Percentiles rank a stretch among this genome's conserved stretches.
Conservation (phyloP, 2,888 invertebrate species). For the Campopleginae sp. region DNA sequence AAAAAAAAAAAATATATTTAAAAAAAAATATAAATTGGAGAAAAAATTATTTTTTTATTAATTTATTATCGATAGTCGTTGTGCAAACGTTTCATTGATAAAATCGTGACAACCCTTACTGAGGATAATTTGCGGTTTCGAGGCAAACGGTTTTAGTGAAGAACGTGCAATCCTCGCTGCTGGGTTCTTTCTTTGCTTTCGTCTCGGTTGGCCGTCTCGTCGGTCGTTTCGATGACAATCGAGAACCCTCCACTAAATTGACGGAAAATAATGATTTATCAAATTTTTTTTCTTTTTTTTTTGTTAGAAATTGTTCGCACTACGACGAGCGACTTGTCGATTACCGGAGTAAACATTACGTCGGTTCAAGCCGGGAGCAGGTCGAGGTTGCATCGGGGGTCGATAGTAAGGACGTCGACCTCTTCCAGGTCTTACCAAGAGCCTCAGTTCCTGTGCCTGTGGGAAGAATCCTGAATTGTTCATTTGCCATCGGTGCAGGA, state of each 20-base stretch:
- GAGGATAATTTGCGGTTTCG: conserved; percentile 90
- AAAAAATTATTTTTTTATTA: not conserved
- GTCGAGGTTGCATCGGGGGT: conserved; percentile 69
- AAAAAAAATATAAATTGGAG: not conserved
- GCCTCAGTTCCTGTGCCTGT: conserved; percentile 80
- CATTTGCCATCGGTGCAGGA: conserved; percentile 6
- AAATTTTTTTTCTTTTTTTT: not conserved
- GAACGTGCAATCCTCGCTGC: conserved; percentile 86
- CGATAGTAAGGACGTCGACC: conserved; percentile 76
- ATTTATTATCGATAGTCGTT: not conserved
- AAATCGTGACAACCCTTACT: conserved; percentile 85
- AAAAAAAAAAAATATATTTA: not conserved
- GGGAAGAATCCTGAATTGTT: conserved; percentile 42
- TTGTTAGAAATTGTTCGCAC: conserved; percentile 10
- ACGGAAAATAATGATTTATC: conserved; percentile 7
- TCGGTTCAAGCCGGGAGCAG: conserved; percentile 75
- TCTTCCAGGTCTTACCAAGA: conserved; percentile 73
- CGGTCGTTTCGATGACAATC: conserved; percentile 77
- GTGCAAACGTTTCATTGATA: not conserved
- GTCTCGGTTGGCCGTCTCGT: conserved; percentile 77
- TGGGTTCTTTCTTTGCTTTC: conserved; percentile 76
- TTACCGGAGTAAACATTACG: conserved; percentile 81
- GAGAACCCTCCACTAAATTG: conserved; percentile 76
- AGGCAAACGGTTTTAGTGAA: conserved; percentile 91
- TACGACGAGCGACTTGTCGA: not conserved